Evolutionary conservation across 2,113 vertebrate species (phyloP).

Genomic region (Malurus alboscapulatus): DNA sequence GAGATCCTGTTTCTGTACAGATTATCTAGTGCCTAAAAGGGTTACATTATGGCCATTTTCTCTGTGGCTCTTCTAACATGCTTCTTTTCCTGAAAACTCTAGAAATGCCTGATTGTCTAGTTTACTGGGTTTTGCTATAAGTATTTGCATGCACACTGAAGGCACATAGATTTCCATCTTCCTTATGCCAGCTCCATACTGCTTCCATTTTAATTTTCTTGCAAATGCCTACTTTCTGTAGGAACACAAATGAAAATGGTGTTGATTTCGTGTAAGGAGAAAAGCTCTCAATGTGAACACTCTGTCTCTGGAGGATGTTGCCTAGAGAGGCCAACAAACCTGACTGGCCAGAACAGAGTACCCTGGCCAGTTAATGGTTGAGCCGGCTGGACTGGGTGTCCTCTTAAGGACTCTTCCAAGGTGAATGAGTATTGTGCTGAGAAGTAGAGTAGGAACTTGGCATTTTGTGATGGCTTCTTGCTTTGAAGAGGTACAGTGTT

Average conservation of each 20-base stretch:
- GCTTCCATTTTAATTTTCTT: not conserved
- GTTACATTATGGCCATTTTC: not conserved
- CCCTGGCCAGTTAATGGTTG: rapidly evolving
- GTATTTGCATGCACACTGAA: rapidly evolving
- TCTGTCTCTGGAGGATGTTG: not conserved
- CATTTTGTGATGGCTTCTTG: not conserved
- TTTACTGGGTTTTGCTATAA: not conserved
- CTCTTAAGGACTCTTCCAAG: not conserved
- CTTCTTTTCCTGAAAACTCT: not conserved
- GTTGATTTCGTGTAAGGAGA: no score
- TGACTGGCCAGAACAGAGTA: not conserved
- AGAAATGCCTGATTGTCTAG: not conserved
- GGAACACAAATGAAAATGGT: not conserved
- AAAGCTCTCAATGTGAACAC: not conserved
- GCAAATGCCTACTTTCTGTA: not conserved
- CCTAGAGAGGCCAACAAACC: not conserved
- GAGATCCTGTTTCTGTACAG: not conserved
- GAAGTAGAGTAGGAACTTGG: not conserved
- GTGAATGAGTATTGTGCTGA: not conserved
- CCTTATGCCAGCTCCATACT: not conserved
- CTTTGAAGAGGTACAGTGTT: not conserved
- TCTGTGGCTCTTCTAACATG: not conserved
- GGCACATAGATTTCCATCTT: not conserved
- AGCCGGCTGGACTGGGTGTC: not conserved
- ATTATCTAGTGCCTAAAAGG: not conserved